These are phyloP conservation scores for Callionymus lyra DNA, from an alignment of 2,113 vertebrate species.

Conservation along the genomic window DNA sequence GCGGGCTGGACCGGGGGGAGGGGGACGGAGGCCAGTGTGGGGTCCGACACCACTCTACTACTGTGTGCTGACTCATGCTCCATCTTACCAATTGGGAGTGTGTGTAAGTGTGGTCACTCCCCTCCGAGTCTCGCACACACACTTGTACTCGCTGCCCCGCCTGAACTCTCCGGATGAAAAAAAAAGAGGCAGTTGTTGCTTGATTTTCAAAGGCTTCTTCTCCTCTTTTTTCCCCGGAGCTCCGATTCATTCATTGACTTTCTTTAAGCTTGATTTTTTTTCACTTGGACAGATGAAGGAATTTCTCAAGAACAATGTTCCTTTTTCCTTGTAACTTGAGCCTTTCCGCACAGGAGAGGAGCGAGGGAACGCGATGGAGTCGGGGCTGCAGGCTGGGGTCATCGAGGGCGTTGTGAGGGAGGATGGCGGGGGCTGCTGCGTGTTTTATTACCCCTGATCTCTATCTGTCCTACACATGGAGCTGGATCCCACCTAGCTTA, in stretches of 20 bases:
- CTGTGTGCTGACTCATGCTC: slow-evolving; percentile 72
- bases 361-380: slow-evolving; percentile 47
- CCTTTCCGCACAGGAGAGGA: slow-evolving; percentile 57
- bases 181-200: slow-evolving; percentile 62
- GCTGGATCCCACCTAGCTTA: slow-evolving; percentile 50
- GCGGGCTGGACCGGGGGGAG: slow-evolving; percentile 38
- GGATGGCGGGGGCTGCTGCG: slow-evolving; percentile 54
- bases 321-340: slow-evolving; percentile 67
- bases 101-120: slow-evolving; percentile 63
- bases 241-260: slow-evolving; percentile 26
- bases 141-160: slow-evolving; percentile 59
- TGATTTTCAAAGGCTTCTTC: slow-evolving; percentile 23
- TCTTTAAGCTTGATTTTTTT: slow-evolving; percentile 39
- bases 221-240: slow-evolving; percentile 7
- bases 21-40: slow-evolving; percentile 48
- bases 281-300: slow-evolving; percentile 66
- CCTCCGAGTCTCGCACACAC: slow-evolving; percentile 56
- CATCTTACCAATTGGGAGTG: slow-evolving; percentile 60
- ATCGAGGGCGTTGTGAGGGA: slow-evolving; percentile 58
- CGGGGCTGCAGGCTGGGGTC: slow-evolving; percentile 59
- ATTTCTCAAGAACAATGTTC: slow-evolving; percentile 70
- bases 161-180: slow-evolving; percentile 72
- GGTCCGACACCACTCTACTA: slow-evolving; percentile 57
- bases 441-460: slow-evolving; percentile 68
- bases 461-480: slow-evolving; percentile 65